phyloP scores from a whole-genome alignment of 35 echinoderm and acorn worm genomes.

The Strongylocentrotus purpuratus region DNA sequence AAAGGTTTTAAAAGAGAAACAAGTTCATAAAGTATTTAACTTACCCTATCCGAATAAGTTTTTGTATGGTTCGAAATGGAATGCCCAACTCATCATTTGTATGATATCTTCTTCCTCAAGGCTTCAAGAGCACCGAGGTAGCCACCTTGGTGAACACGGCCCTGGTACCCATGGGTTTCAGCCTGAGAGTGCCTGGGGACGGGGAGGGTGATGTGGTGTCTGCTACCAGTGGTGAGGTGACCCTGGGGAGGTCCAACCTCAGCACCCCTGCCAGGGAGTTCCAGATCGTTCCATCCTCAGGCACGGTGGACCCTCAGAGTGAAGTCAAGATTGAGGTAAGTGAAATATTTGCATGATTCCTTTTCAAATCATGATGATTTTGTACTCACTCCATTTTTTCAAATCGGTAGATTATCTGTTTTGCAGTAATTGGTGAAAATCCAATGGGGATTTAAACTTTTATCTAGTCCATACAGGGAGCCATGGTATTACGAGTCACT shows the following conservation, averaged over 20 bases:
- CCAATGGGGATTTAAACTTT: no score
- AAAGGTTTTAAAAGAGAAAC: no score
- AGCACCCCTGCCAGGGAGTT: conserved; percentile 78
- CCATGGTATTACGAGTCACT: no score
- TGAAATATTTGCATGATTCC: not conserved
- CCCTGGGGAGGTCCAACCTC: conserved; percentile 76
- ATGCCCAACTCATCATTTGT: no score
- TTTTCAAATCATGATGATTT: no score
- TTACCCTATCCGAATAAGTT: no score
- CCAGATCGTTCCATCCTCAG: conserved; percentile 71
- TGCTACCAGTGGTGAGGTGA: conserved; percentile 84
- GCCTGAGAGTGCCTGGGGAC: conserved; percentile 83
- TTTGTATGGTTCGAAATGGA: no score
- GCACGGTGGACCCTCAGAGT: conserved; percentile 92
- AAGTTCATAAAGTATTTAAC: no score
- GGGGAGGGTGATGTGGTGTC: conserved; percentile 77
- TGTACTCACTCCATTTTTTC: no score
- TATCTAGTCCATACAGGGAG: no score
- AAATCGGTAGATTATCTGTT: no score
- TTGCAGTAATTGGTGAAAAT: no score
- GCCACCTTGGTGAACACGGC: conserved; percentile 92
- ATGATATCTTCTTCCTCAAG: conserved; percentile 26
- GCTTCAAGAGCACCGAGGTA: conserved; percentile 89
- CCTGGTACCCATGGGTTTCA: conserved; percentile 92
- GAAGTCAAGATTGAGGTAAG: conserved; percentile 92